Evolutionary conservation across 2,888 invertebrate genomes (phyloP), one percentile per base, ranked within the genome.

Genomic region (Amiota communis): DNA sequence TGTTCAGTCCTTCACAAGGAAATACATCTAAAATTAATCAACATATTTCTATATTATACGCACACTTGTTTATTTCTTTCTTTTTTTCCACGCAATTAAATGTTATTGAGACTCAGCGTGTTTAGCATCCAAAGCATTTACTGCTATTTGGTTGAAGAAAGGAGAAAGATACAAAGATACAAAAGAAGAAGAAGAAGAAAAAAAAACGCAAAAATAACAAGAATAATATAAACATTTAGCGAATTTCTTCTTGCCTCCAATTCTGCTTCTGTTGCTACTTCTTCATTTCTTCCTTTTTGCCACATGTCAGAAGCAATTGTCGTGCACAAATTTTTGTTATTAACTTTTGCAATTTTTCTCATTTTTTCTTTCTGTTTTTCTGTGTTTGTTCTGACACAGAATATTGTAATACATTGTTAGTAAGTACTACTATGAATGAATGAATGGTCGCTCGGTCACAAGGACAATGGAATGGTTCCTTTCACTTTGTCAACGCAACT

Each of bases 61-160:
- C 8, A 36, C 36, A 36, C 36, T 2, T 36, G 36, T 36, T 36
- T 36, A 6, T 36, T 36, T 36, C 2, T 23, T 36, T 36, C 36
- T 36, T 2, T 63, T 63, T 63, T 63, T 63, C 12, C 46, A 36
- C 46, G 9, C 46, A 63, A 63, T 63, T 36, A 63, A 63, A 63
- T 46, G 46, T 63, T 23, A 63, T 63, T 63, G 36, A 23, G 63
- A 63, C 63, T 36, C 63, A 63, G 46, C 63, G n/a, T 63, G 63
- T 46, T 12, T 8, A 36, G 63, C 63, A 63, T 63, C 63, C 23
- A 36, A 23, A 63, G 23, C 63, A 63, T 46, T 36, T 17, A 59
- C 23, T 56, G 36, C 56, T 9, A 56, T 1, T 9, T 11, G 17
- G 23, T 59, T 10, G 10, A 17, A 8, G 23, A 17, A 15, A 20